Percentiles rank a stretch among this genome's conserved stretches.
These are phyloP conservation scores for Synaphobranchus kaupii DNA, from an alignment of 2,797 vertebrate genomes.

Conservation along the genomic window DNA sequence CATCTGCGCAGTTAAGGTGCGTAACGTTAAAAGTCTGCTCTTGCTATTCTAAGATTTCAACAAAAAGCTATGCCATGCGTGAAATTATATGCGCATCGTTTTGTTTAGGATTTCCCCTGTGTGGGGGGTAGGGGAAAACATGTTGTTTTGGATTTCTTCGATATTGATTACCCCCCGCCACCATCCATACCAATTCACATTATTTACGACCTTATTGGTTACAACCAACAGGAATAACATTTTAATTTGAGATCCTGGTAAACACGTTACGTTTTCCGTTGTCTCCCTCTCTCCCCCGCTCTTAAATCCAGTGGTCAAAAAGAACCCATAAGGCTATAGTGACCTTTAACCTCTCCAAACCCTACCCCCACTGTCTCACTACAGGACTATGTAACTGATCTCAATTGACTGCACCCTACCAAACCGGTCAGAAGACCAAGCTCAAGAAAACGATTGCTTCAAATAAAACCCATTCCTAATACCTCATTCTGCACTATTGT, in stretches of 20 bases:
- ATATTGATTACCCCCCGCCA: constrained; percentile 25
- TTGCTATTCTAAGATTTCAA: constrained; percentile 44
- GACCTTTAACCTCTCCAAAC: constrained; percentile 79
- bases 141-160: not conserved
- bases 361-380: constrained; percentile 67
- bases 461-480: not conserved
- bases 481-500: not conserved
- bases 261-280: not conserved
- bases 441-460: not conserved
- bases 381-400: not conserved
- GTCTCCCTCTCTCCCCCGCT: constrained; percentile 36
- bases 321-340: constrained; percentile 76
- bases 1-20: constrained; percentile 22
- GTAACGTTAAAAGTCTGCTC: constrained; percentile 27
- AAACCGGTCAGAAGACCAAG: constrained; percentile 34
- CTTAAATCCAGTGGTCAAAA: constrained; percentile 70
- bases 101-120: constrained; percentile 54
- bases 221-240: not conserved
- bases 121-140: constrained; percentile 62
- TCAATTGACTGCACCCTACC: constrained; percentile 9
- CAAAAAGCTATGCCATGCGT: constrained; percentile 71
- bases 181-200: not conserved
- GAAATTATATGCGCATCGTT: constrained; percentile 67
- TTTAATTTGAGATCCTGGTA: not conserved
- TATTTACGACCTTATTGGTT: not conserved